Percentiles rank a stretch among this genome's conserved stretches.
These are phyloP conservation scores for Saimiri boliviensis DNA, from an alignment of 2,113 vertebrate species.

Conservation along the genomic window DNA sequence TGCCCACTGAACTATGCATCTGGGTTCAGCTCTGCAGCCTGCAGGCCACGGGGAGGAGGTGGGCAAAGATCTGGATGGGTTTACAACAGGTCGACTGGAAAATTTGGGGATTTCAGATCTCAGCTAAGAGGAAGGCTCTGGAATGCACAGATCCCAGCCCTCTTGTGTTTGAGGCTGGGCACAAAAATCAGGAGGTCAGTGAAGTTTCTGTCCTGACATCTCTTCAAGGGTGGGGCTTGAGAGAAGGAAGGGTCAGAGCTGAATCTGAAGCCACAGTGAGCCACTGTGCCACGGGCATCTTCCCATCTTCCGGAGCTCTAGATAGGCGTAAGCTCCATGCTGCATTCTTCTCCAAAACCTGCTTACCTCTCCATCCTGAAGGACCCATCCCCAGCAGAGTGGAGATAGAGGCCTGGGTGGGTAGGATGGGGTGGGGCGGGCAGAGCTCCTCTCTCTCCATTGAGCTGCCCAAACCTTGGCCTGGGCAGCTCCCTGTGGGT, in stretches of 20 bases:
- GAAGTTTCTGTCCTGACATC: not conserved
- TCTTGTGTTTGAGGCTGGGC: not conserved
- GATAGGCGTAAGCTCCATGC: conserved; percentile 19
- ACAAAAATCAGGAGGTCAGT: not conserved
- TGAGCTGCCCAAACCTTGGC: not conserved
- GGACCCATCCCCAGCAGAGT: not conserved
- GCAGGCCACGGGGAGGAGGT: not conserved
- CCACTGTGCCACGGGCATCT: not conserved
- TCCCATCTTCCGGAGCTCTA: not conserved
- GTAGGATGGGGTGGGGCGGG: fast-evolving
- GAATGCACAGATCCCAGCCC: not conserved
- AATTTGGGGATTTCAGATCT: not conserved
- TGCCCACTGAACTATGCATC: fast-evolving
- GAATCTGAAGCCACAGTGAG: not conserved
- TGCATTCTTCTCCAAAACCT: not conserved
- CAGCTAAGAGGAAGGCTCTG: not conserved
- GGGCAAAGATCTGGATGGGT: not conserved
- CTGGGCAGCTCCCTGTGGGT: not conserved
- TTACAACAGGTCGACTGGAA: not conserved
- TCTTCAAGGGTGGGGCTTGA: fast-evolving
- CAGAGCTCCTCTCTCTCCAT: not conserved
- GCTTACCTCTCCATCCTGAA: not conserved
- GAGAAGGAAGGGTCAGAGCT: not conserved
- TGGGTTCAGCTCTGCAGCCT: not conserved
- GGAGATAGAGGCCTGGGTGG: not conserved